Base-by-base conservation (phyloP, 2,113 vertebrate genomes). In the Toxotes jaculatrix region DNA sequence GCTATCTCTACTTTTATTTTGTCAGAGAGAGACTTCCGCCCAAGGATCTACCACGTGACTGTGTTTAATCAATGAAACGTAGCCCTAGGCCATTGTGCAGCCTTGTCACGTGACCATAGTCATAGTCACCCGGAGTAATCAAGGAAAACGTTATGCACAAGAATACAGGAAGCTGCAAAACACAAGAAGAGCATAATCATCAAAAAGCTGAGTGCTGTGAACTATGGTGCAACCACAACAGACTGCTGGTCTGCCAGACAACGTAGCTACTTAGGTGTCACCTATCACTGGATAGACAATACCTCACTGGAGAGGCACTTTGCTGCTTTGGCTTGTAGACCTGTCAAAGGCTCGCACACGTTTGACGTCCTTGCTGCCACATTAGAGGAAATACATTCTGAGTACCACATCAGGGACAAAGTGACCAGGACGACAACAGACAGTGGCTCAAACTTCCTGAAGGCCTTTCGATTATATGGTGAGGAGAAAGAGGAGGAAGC, bases 351-450 rank as follows among this genome's bases (percentile, higher is more conserved):
- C 66, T 45, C 47, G 4, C 77, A 72, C 47, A 64, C 23, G 1
- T 74, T 62, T 55, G 32, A 70, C 7, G 32, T 55, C 4, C 74
- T 74, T 64, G 64, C 70, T 74, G 60, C 66, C 40, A 62, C 61
- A 40, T 84, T 73, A 72, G 27, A 77, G 11, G 80, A 80, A 55
- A 76, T 84, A 71, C 77, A 77, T 65, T 59, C 69, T 5, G 70
- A 83, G 38, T 83, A 87, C n/a, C 31, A 83, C 5, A 80, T 80
- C 34, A 76, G 71, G 32, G 59, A 43, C 60, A 83, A 76, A 31
- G 53, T 87, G 42, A 68, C 55, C 32, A 69, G 42, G n/a, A n/a
- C n/a, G 40, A 77, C 64, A 60, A 77, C 64, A 13, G 75, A 60
- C 8, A 47, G 21, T 49, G 14, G 42, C 13, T 60, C 55, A 60